A percentile compares a stretch with the other conserved stretches of the same genome.
Conservation (phyloP, 2,888 invertebrate genomes). For the Dasysyrphus albostriatus region DNA sequence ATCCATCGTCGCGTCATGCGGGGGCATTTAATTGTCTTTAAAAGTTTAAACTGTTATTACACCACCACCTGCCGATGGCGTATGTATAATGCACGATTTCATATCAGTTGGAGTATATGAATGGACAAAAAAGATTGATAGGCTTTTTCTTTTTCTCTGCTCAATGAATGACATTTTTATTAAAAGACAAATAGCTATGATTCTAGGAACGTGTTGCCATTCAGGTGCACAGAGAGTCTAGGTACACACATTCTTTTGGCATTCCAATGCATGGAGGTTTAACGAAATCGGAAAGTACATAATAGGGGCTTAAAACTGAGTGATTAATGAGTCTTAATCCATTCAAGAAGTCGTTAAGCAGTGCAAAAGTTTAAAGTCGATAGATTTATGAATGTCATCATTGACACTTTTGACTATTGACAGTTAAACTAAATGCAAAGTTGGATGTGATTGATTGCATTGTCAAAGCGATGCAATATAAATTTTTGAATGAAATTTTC, state of each 20-base stretch:
- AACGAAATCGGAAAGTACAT: neutral
- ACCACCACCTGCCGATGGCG: constrained; percentile 43
- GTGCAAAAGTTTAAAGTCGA: constrained; percentile 21
- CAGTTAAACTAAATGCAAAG: constrained; percentile 22
- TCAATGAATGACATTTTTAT: constrained; percentile 72
- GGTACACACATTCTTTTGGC: constrained; percentile 37
- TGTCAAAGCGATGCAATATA: neutral
- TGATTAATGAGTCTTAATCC: constrained; percentile 69
- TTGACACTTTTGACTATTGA: constrained; percentile 30
- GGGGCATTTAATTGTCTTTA: constrained; percentile 53
- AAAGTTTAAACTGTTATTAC: constrained; percentile 35
- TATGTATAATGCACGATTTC: constrained; percentile 32
- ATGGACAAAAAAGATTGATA: constrained; percentile 69
- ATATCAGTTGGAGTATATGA: constrained; percentile 48
- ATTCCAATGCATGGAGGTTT: constrained; percentile 44
- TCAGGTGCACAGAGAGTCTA: constrained; percentile 42
- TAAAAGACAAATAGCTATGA: constrained; percentile 72
- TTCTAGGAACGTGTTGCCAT: constrained; percentile 61
- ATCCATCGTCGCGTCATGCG: constrained; percentile 2
- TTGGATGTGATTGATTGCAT: constrained; percentile 54
- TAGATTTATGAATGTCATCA: constrained; percentile 50
- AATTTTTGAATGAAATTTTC: constrained; percentile 17
- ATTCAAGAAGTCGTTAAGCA: constrained; percentile 59
- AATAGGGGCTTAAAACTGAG: constrained; percentile 24
- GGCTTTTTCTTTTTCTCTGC: constrained; percentile 36